phyloP scores from a whole-genome alignment of 2,797 vertebrate genomes.

The Typhlichthys eigenmanni region DNA sequence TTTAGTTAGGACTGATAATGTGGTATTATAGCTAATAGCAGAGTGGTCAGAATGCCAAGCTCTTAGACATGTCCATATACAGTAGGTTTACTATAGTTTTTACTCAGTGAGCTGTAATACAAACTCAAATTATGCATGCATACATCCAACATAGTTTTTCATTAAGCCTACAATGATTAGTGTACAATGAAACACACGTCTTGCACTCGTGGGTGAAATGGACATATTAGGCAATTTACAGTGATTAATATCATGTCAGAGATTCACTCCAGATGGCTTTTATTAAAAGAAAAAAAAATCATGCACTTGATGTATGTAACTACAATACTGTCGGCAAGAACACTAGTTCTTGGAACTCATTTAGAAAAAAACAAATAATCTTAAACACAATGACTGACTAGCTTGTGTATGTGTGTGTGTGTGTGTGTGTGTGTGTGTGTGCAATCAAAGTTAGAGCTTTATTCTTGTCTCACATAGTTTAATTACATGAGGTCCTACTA shows the following conservation, averaged over 20 bases:
- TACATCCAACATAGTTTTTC: neutral
- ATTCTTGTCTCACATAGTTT: neutral
- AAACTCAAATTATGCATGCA: conserved; percentile 23
- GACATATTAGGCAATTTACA: conserved; percentile 50
- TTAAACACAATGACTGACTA: conserved; percentile 15
- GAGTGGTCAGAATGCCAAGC: conserved; percentile 1
- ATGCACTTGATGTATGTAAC: conserved; percentile 23
- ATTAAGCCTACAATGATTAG: conserved; percentile 15
- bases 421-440: conserved; percentile 7
- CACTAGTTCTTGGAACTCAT: conserved; percentile 21
- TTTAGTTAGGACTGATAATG: neutral
- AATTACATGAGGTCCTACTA: conserved; percentile 1
- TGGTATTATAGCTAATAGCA: neutral
- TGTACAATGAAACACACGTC: conserved; percentile 23
- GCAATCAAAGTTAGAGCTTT: neutral
- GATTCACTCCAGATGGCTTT: conserved; percentile 42
- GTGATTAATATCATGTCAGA: conserved; percentile 34
- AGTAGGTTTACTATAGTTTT: conserved; percentile 10
- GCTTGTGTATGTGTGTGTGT: conserved; percentile 3
- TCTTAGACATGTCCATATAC: conserved; percentile 9
- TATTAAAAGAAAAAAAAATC: conserved; percentile 36
- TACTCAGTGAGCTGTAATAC: conserved; percentile 14
- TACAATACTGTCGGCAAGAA: conserved; percentile 28
- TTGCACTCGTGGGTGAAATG: conserved; percentile 27
- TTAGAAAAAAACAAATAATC: conserved; percentile 4